Evolutionary conservation across 2,797 vertebrate genomes (phyloP), one percentile per base, ranked within the genome.

Genomic region (Triplophysa yarkandensis): DNA sequence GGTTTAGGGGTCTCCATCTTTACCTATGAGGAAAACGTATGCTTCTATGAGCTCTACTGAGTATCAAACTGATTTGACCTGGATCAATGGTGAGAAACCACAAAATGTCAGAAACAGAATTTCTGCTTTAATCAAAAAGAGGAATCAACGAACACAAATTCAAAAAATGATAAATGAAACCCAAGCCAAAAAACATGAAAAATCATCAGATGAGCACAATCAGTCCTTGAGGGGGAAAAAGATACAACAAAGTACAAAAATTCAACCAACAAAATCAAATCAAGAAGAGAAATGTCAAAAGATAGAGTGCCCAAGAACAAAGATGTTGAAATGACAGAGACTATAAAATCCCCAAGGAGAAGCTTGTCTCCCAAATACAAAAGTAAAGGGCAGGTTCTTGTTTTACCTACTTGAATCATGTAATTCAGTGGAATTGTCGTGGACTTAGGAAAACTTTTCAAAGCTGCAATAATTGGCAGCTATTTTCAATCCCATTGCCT

Each of bases 391-490:
- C n/a, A 23, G 2, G 6, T 43, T 6, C 34, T 7, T 14, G 34
- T 39, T 4, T 11, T 43, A 1, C 13, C n/a, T 41, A 43, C n/a
- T 23, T 25, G 39, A 52, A 52, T 13, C 9, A 9, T 11, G 1
- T 68, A n/a, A 50, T 36, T n/a, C 65, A 68, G 19, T 52, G 46
- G 44, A 68, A 52, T 11, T 68, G 65, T 23, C 17, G 17, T 6
- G 65, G 65, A 32, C 7, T 68, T 5, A 21, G 30, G 27, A 44
- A n/a, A 52, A 68, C 28, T 17, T 50, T 14, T 21, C 55, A 60
- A 30, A 54, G 9, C 13, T 34, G 11, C 2, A 34, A 4, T 9
- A 21, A 2, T 44, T 10, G 1, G 3, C 41, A 16, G 17, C 13
- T 2, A 44, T 4, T 6, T 2, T 44, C 1, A 44, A 44, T 6